Base-by-base conservation (phyloP, 2,888 invertebrate genomes). In the Muscina levida region DNA sequence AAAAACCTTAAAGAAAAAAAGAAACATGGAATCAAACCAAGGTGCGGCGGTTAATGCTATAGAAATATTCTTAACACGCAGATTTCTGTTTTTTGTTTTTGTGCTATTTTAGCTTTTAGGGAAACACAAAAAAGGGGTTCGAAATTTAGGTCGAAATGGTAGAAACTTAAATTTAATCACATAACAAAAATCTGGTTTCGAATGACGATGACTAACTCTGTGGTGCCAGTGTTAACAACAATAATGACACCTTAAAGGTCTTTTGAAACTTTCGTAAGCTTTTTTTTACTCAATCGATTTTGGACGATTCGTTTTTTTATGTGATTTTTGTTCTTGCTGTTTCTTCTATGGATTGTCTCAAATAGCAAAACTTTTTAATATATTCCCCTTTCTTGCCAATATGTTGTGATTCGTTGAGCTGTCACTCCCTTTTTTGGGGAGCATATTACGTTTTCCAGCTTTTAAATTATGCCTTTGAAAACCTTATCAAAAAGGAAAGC, bases 31-130 rank as follows among this genome's bases (percentile, higher is more conserved):
- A 26, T 31, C 26, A 39, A 71, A 74, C 46, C 51, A 62, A 77
- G 80, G 81, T 72, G 74, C 72, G 81, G 48, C 75, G 68, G 44
- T 68, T 66, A 46, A 68, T 72, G 46, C 19, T 26, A 42, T 57
- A 19, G 46, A n/a, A n/a, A 44, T 19, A 48, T 46, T 39, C 73
- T 68, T n/a, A 74, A 74, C 73, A 78, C 71, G 74, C 74, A 79
- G 57, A 78, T 62, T 53, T 57, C 68, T 59, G 53, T 65, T 57
- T 19, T 59, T 48, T 48, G 15, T 39, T 39, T 19, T 22, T 13
- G 31, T 44, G 26, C 48, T 24, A 5, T 42, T 42, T 31, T 10
- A n/a, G n/a, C n/a, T 53, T 53, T 53, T 37, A 17, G 15, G 11
- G 15, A 37, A 53, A 19, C 1, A 11, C n/a, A 10, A 51, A 73